Evolutionary conservation across 1,140 invertebrate genomes (phyloP), one percentile per base, ranked within the genome.

Genomic region (Macrocentrus cingulum): DNA sequence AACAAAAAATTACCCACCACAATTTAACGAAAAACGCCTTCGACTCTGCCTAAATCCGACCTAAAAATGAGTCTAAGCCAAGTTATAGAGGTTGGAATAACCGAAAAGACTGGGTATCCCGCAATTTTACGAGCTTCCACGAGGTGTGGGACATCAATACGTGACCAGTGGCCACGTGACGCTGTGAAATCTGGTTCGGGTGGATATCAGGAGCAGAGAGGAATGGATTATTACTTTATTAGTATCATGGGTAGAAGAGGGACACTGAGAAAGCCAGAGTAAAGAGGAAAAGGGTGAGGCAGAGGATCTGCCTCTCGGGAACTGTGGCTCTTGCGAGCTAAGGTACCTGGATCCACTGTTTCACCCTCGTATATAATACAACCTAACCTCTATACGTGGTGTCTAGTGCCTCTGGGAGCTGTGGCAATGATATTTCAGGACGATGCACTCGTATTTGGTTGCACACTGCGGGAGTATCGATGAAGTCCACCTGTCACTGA

Each of bases 211-310:
- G 64, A 63, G 64, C 59, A 61, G 62, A 62, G 59, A 67, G 63
- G 64, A 69, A 70, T 69, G 70, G 70, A 72, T 72, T 72, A 70
- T 72, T 71, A 70, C 66, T n/a, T n/a, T 70, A 69, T 72, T 72
- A 65, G 70, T 64, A 71, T 59, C 66, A 67, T 68, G 66, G 42
- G 44, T 36, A 49, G 49, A 46, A n/a, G 42, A 22, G 48, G 51
- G 52, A 37, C 22, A 25, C 22, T 23, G 49, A 29, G 39, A 37
- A 32, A 51, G 45, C 16, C 2, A 23, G 29, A 23, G 20, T 9
- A 34, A 37, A 22, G 7, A 13, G 46, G 32, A 48, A 55, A 37
- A 45, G 46, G 42, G 53, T 13, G 32, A 46, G 20, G 50, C 44
- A 9, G 63, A 62, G 59, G 61, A 69, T 70, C 65, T 64, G 65